Conservation (phyloP, 2,113 vertebrate genomes). For the Catharus fuscescens region DNA sequence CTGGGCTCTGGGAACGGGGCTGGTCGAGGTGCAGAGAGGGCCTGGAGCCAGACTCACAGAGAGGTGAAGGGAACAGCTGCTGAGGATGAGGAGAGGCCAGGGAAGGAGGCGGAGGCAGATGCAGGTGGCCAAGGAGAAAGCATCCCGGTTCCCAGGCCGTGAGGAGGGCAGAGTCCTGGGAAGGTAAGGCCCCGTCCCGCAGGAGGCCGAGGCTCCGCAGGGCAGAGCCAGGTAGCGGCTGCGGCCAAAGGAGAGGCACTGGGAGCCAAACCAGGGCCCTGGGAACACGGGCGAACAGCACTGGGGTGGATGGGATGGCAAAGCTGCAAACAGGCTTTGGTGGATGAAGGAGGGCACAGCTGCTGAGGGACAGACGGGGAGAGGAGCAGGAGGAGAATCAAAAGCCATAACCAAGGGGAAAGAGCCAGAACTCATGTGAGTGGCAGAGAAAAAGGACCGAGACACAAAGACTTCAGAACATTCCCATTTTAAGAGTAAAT, state of each 20-base stretch:
- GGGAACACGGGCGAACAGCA: neutral
- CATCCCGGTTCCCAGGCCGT: neutral
- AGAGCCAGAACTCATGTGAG: neutral
- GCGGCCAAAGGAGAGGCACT: rapidly evolving
- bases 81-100: neutral
- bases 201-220: rapidly evolving
- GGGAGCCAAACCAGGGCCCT: neutral
- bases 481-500: neutral
- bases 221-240: neutral
- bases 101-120: neutral
- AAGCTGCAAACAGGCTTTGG: neutral
- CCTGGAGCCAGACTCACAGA: rapidly evolving
- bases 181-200: rapidly evolving
- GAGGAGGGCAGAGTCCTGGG: neutral
- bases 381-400: neutral
- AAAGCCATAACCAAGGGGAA: neutral
- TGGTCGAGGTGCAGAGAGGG: rapidly evolving
- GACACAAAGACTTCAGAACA: neutral
- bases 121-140: neutral
- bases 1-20: neutral
- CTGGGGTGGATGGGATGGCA: neutral
- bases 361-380: neutral
- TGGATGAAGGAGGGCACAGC: neutral
- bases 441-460: neutral
- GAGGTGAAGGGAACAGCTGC: neutral